Conservation (phyloP, 1,140 invertebrate species). For the Microvelia longipes region DNA sequence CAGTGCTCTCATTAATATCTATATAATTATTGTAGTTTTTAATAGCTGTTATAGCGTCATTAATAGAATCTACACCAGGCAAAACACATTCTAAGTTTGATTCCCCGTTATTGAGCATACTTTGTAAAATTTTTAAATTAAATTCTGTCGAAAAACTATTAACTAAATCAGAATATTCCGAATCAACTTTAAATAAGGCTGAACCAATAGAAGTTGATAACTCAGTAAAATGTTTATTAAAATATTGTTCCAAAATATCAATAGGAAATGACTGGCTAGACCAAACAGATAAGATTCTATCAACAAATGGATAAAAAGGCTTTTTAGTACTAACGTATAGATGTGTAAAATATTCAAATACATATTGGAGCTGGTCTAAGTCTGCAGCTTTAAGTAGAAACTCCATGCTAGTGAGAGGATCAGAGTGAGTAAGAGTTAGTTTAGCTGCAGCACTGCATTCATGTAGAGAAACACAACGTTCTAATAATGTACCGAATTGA, state of each 20-base stretch:
- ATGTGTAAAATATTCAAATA: neutral
- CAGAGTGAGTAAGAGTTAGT: neutral
- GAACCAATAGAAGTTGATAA: neutral
- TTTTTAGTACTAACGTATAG: neutral
- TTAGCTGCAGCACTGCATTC: neutral
- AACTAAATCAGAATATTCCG: neutral
- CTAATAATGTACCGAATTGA: neutral
- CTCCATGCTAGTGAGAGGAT: neutral
- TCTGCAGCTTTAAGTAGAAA: neutral
- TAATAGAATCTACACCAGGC: conserved; percentile 1
- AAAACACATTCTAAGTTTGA: conserved; percentile 9
- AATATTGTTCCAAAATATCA: neutral
- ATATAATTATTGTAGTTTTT: conserved; percentile 7
- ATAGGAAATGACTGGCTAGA: neutral
- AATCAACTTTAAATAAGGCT: neutral
- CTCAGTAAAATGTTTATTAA: neutral
- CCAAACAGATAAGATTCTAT: neutral
- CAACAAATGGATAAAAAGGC: neutral
- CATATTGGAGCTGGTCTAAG: neutral
- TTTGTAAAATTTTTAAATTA: neutral
- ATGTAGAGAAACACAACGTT: neutral
- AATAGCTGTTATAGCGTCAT: conserved; percentile 7
- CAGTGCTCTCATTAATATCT: conserved; percentile 5
- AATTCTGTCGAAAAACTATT: neutral
- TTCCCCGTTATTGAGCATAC: neutral